phyloP scores from a whole-genome alignment of 2,888 invertebrate genomes.

The Cerceris ruficornis region DNA sequence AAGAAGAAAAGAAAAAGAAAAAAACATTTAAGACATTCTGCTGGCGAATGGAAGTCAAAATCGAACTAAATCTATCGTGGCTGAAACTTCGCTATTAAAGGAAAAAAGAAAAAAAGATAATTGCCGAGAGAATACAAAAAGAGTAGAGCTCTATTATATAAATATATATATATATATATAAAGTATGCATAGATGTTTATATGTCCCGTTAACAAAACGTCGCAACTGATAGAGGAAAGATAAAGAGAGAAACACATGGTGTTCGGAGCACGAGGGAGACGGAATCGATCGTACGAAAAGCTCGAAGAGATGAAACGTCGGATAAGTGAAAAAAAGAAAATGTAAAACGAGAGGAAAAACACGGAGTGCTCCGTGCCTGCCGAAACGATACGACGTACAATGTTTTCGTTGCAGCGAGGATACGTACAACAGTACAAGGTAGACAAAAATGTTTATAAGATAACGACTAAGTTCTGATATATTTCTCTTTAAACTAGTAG shows the following conservation, averaged over 20 bases:
- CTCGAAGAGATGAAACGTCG: background rate
- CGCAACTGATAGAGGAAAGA: constrained; percentile 1
- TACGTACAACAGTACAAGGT: constrained; percentile 75
- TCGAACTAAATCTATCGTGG: background rate
- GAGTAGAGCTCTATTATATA: constrained; percentile 5
- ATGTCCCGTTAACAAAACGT: constrained; percentile 26
- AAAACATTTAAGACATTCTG: background rate
- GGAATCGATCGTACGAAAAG: background rate
- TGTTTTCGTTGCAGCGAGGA: constrained; percentile 67
- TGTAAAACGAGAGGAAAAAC: background rate
- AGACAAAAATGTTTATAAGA: constrained; percentile 72
- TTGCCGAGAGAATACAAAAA: constrained; percentile 1
- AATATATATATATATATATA: constrained; percentile 35
- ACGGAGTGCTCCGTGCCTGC: constrained; percentile 23
- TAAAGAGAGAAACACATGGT: background rate
- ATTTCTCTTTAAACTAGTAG: constrained; percentile 69
- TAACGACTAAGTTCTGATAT: constrained; percentile 73
- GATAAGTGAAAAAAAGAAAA: background rate
- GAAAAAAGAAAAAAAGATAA: background rate
- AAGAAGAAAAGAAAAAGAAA: background rate
- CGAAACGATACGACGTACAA: constrained; percentile 53
- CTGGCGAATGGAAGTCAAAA: background rate
- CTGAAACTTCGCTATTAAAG: background rate
- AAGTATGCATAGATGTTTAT: constrained; percentile 37
- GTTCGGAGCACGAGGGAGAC: constrained; percentile 2